These are phyloP conservation scores for Gobiocypris rarus DNA, from an alignment of 2,113 vertebrate species.

Conservation along the genomic window DNA sequence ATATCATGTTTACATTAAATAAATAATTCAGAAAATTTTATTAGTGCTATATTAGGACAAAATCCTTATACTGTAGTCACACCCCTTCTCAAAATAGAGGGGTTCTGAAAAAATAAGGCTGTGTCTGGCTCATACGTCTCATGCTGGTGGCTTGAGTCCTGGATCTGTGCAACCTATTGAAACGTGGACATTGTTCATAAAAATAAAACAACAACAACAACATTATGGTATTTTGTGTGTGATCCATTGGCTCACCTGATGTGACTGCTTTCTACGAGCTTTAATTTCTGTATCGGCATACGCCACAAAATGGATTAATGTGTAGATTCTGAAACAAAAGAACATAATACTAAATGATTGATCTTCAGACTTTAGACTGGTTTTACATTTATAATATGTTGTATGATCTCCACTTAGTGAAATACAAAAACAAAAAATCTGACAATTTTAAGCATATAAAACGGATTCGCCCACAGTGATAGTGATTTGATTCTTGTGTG, in stretches of 20 bases:
- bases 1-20: background rate
- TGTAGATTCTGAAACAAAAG: slow-evolving; percentile 50
- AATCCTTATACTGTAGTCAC: background rate
- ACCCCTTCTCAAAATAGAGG: background rate
- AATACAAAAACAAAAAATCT: background rate
- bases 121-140: background rate
- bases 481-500: background rate
- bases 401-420: background rate
- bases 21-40: background rate
- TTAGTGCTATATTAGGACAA: background rate
- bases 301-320: slow-evolving; percentile 58
- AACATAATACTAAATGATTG: background rate
- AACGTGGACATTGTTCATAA: background rate
- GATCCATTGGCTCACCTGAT: background rate
- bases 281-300: slow-evolving; percentile 54
- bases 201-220: background rate
- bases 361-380: background rate
- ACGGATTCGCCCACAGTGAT: background rate
- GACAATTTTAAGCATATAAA: background rate
- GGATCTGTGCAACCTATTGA: background rate
- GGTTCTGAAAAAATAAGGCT: background rate
- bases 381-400: no score
- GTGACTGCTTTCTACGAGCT: slow-evolving; percentile 4
- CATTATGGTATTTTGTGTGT: background rate
- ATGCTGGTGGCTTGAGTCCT: background rate